These are phyloP conservation scores for Erythrolamprus reginae DNA, from an alignment of 2,113 vertebrate species.

Conservation along the genomic window DNA sequence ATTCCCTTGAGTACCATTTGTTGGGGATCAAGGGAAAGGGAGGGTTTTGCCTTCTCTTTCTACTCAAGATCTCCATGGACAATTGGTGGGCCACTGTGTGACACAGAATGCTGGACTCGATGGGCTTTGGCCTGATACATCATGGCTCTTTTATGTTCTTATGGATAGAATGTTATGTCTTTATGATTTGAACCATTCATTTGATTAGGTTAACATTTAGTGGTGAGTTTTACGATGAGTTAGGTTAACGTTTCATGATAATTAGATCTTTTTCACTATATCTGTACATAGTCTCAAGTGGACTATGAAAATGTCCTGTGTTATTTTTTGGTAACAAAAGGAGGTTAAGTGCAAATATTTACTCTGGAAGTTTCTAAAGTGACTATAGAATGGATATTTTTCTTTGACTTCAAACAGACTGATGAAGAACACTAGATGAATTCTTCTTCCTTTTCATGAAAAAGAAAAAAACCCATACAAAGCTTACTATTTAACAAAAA, in stretches of 20 bases:
- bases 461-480: background rate
- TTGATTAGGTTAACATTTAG: background rate
- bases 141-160: too few species aligned
- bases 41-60: too few species aligned
- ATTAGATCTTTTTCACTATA: background rate
- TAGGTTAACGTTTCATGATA: background rate
- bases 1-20: too few species aligned
- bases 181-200: background rate
- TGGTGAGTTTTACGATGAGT: background rate
- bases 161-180: background rate
- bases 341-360: background rate
- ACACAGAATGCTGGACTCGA: too few species aligned
- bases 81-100: too few species aligned
- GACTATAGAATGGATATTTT: background rate
- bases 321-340: background rate
- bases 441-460: background rate
- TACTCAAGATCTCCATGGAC: too few species aligned
- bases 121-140: too few species aligned
- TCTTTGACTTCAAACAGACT: background rate
- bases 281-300: background rate
- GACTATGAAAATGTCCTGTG: background rate
- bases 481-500: background rate
- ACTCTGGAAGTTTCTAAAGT: background rate
- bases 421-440: background rate
- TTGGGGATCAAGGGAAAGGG: too few species aligned